phyloP scores from a whole-genome alignment of 2,888 invertebrate species.

The Mythimna loreyi region DNA sequence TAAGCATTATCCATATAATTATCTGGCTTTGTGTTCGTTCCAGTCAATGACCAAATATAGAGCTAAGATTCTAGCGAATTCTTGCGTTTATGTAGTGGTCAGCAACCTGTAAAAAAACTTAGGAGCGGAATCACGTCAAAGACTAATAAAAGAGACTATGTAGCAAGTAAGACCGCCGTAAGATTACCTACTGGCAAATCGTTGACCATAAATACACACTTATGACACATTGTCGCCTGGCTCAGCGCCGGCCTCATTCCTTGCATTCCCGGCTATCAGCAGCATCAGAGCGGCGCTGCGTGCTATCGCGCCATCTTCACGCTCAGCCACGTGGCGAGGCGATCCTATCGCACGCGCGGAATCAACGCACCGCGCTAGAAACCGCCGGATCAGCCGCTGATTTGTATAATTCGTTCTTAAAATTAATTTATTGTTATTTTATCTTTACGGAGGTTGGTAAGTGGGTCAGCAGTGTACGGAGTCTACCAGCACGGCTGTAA shows the following conservation, averaged over 20 bases:
- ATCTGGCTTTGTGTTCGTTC: too few species aligned
- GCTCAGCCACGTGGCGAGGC: conserved; percentile 51
- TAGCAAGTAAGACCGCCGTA: not conserved
- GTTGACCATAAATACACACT: conserved; percentile 11
- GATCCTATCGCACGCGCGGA: conserved; percentile 51
- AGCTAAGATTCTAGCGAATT: not conserved
- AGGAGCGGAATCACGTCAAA: not conserved
- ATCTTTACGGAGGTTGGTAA: conserved; percentile 44
- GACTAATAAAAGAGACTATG: not conserved
- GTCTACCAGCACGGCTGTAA: not conserved
- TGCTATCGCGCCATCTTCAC: conserved; percentile 63
- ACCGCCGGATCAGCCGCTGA: conserved; percentile 47
- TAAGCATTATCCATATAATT: too few species aligned
- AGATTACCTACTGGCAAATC: conserved; percentile 1
- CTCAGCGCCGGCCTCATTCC: conserved; percentile 30
- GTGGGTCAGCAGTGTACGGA: conserved; percentile 9
- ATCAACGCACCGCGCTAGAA: conserved; percentile 61
- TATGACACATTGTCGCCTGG: conserved; percentile 11
- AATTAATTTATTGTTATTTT: conserved; percentile 52
- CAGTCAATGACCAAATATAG: not conserved
- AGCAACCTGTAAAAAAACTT: not conserved
- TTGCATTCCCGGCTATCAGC: conserved; percentile 27
- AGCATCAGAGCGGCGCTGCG: conserved; percentile 44
- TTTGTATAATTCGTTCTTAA: conserved; percentile 54
- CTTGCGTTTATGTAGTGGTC: not conserved